phyloP scores from a whole-genome alignment of 2,113 vertebrate species.

The Cebus imitator region DNA sequence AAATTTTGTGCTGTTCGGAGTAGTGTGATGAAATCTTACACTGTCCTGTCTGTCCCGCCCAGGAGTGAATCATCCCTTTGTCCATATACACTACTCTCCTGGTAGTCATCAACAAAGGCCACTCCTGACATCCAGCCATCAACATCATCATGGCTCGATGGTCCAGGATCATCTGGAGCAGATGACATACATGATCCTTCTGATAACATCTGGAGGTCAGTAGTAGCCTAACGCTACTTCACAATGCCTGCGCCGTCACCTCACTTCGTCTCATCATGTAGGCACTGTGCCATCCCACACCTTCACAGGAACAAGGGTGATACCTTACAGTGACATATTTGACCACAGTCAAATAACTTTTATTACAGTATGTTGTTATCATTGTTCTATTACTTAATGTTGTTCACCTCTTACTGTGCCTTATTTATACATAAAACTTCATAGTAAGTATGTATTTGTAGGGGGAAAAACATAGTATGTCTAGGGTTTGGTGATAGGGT shows the following conservation, averaged over 20 bases:
- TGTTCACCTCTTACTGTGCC: neutral
- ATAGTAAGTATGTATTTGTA: neutral
- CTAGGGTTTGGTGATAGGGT: neutral
- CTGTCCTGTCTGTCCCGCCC: neutral
- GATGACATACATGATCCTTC: neutral
- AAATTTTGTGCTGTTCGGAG: neutral
- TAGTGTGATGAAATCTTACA: neutral
- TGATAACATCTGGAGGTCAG: neutral
- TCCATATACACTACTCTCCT: neutral
- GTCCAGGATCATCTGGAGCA: neutral
- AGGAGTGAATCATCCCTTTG: neutral
- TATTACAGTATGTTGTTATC: neutral
- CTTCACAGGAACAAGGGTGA: neutral
- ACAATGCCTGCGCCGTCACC: neutral
- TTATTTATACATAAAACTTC: neutral
- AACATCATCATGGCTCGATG: neutral
- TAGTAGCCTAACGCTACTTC: neutral
- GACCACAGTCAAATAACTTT: neutral
- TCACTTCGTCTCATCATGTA: neutral
- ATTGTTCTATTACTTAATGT: neutral
- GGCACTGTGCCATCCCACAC: neutral
- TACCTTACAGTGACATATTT: neutral
- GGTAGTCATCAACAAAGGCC: neutral
- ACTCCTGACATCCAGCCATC: neutral
- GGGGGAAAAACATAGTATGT: neutral